Evolutionary conservation across 2,888 invertebrate genomes (phyloP).

Genomic region (Lycophotia porphyrea): DNA sequence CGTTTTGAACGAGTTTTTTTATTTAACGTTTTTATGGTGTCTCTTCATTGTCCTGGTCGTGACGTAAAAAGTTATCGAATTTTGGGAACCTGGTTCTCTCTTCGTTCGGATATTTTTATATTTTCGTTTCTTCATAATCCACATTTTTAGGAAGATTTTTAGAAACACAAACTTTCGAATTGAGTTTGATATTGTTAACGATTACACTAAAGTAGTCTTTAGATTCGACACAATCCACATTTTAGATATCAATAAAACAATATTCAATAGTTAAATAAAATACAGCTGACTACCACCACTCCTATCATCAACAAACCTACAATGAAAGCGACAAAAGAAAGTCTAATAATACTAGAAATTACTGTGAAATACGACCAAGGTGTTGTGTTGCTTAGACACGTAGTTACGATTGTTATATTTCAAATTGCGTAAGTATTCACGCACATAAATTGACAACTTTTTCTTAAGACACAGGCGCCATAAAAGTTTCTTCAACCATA

Average conservation of each 20-base stretch:
- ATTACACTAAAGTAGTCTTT: too few species aligned
- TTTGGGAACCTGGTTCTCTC: not conserved
- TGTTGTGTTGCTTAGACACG: conserved; percentile 32
- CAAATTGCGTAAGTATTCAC: conserved; percentile 17
- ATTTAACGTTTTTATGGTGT: conserved; percentile 36
- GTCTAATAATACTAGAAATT: conserved; percentile 40
- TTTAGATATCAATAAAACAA: not conserved
- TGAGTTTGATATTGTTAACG: too few species aligned
- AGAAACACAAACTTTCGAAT: not conserved
- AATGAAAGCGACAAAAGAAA: conserved; percentile 36
- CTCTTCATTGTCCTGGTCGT: conserved; percentile 27
- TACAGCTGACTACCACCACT: not conserved
- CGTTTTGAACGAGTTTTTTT: conserved; percentile 42
- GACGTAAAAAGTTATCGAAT: conserved; percentile 23
- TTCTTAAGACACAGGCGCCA: conserved; percentile 11
- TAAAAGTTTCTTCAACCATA: not conserved
- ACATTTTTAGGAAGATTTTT: not conserved
- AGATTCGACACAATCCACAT: too few species aligned
- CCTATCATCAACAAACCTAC: conserved; percentile 5
- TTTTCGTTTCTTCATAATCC: not conserved
- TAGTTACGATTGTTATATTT: conserved; percentile 17
- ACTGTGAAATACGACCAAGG: conserved; percentile 25
- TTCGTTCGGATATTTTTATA: not conserved
- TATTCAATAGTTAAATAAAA: not conserved
- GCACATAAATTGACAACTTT: conserved; percentile 38